Evolutionary conservation across 2,797 vertebrate species (phyloP).

Genomic region (Orientallactaga sibirica): DNA sequence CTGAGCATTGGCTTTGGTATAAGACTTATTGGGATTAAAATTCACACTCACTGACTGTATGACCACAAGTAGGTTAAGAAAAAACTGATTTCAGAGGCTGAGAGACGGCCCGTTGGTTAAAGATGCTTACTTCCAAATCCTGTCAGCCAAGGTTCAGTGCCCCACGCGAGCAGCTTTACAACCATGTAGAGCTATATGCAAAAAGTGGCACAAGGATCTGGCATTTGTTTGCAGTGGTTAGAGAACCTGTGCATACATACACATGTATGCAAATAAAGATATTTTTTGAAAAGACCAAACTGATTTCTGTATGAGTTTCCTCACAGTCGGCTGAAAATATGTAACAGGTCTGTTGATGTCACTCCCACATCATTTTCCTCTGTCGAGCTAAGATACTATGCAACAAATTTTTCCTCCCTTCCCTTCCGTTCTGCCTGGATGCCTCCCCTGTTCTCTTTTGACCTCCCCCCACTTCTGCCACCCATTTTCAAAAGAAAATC

Average conservation of each 20-base stretch:
- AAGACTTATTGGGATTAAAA: background rate
- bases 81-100: background rate
- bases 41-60: background rate
- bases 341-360: background rate
- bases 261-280: no score
- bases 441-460: background rate
- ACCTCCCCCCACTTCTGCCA: background rate
- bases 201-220: no score
- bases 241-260: no score
- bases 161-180: no score
- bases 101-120: no score
- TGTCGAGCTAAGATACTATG: background rate
- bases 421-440: background rate
- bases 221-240: no score
- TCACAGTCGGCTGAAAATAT: background rate
- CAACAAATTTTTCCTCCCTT: background rate
- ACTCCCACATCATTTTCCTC: background rate
- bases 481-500: background rate
- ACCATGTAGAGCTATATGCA: no score
- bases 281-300: background rate
- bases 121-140: no score
- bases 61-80: background rate
- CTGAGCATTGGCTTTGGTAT: background rate
- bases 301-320: background rate
- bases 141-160: no score